A percentile compares a stretch with the other conserved stretches of the same genome.
Conservation (phyloP, 2,113 vertebrate genomes). For the Podarcis raffonei region DNA sequence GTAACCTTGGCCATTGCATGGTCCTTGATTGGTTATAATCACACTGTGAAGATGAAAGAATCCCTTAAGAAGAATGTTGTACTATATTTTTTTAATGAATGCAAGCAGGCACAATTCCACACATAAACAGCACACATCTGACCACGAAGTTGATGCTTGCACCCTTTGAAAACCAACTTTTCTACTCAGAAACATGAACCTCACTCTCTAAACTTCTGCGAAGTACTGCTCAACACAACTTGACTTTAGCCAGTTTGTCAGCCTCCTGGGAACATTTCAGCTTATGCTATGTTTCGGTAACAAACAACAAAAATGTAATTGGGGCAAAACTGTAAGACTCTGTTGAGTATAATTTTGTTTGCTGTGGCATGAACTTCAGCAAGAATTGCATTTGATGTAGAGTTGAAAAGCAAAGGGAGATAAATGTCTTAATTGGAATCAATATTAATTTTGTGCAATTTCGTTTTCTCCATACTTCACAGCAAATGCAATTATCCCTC, state of each 20-base stretch:
- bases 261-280: neutral
- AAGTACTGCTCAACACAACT: neutral
- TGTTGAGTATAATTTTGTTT: slow-evolving; percentile 59
- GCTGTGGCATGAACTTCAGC: slow-evolving; percentile 46
- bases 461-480: slow-evolving; percentile 71
- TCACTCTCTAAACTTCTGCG: neutral
- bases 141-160: neutral
- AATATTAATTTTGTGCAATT: slow-evolving; percentile 81
- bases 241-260: neutral
- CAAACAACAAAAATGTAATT: neutral
- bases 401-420: slow-evolving; percentile 70
- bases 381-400: slow-evolving; percentile 66
- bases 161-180: neutral
- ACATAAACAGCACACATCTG: too few relatives aligned
- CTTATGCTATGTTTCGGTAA: neutral
- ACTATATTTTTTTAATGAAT: neutral
- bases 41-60: too few relatives aligned
- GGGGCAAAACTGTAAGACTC: slow-evolving; percentile 9
- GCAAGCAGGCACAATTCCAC: too few relatives aligned
- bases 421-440: slow-evolving; percentile 80
- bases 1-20: too few relatives aligned
- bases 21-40: too few relatives aligned
- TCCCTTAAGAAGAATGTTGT: too few relatives aligned
- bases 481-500: slow-evolving; percentile 69
- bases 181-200: neutral